phyloP scores from a whole-genome alignment of 2,888 invertebrate species.

The Lithophane leautieri region DNA sequence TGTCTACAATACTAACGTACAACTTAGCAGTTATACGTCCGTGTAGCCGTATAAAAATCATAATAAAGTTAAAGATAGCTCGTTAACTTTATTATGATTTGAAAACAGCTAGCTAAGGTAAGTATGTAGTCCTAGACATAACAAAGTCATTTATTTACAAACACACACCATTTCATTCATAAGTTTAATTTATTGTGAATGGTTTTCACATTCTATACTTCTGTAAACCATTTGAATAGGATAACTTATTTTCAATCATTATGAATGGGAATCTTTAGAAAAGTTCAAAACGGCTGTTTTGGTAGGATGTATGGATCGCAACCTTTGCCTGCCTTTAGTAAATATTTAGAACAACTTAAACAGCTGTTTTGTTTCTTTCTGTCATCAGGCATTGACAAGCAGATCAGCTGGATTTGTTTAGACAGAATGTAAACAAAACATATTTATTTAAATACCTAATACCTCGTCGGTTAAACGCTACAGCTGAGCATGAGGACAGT shows the following conservation, averaged over 20 bases:
- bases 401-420: background rate
- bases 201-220: background rate
- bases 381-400: background rate
- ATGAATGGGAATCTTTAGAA: background rate
- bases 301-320: background rate
- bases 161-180: background rate
- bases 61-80: too few species aligned
- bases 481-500: background rate
- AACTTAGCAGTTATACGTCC: too few species aligned
- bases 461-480: background rate
- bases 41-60: too few species aligned
- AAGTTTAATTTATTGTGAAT: background rate
- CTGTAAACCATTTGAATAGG: conserved; percentile 1
- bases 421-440: conserved; percentile 13
- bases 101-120: background rate
- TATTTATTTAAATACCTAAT: background rate
- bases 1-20: conserved; percentile 2
- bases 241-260: conserved; percentile 4
- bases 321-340: background rate
- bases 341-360: background rate
- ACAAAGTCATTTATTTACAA: background rate
- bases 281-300: conserved; percentile 12
- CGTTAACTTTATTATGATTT: background rate
- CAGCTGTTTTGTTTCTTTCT: conserved; percentile 25
- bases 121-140: conserved; percentile 2